A percentile compares a stretch with the other conserved stretches of the same genome.
Conservation (phyloP, 2,113 vertebrate genomes). For the Aphelocoma coerulescens region DNA sequence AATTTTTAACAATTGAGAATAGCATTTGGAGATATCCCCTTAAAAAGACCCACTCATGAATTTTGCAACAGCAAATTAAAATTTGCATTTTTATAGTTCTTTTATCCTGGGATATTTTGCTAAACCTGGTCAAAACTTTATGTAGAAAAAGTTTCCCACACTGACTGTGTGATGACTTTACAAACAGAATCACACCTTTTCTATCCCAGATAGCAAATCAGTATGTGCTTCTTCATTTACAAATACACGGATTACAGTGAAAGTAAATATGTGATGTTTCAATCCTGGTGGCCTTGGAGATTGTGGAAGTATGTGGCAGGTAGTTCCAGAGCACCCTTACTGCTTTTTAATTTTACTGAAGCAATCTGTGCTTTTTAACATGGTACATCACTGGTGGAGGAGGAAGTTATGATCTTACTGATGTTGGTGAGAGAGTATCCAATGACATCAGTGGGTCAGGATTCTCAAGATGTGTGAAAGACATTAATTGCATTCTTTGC, state of each 20-base stretch:
- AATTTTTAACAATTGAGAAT: not conserved
- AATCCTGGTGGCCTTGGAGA: not conserved
- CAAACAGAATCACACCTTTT: not conserved
- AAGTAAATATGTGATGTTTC: not conserved
- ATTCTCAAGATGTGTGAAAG: not conserved
- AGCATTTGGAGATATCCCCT: not conserved
- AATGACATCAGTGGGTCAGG: not conserved
- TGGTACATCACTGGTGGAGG: not conserved
- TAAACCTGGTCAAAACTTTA: constrained; percentile 32
- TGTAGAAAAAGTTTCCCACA: not conserved
- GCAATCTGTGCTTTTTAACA: not conserved
- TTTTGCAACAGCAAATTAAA: constrained; percentile 35
- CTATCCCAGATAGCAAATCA: not conserved
- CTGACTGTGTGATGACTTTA: not conserved
- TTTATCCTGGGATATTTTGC: constrained; percentile 34
- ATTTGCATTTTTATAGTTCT: constrained; percentile 60
- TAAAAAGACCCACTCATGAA: not conserved
- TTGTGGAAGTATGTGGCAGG: too few species aligned
- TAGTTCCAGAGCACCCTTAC: not conserved
- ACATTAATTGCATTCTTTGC: not conserved
- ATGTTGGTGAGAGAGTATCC: not conserved
- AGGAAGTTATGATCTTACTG: not conserved
- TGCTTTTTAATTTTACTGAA: not conserved
- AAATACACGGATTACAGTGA: not conserved
- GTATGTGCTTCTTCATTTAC: not conserved